Percentiles rank a stretch among this genome's conserved stretches.
phyloP scores from a whole-genome alignment of 2,797 vertebrate species.

The Heliangelus exortis region DNA sequence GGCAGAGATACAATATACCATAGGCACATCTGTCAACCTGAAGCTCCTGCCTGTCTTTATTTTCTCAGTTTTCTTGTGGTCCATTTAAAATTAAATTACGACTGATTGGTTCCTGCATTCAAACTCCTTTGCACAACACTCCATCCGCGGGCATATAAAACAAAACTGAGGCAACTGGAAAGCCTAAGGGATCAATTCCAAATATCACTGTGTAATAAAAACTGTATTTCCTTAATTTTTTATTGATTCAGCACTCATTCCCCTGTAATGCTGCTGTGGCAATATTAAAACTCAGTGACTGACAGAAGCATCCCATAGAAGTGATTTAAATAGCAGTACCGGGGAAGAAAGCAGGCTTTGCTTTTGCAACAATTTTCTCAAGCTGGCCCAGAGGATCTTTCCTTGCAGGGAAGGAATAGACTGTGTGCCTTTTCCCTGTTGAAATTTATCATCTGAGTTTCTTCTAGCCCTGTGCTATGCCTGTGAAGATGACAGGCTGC shows the following conservation, averaged over 20 bases:
- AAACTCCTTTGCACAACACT: slow-evolving; percentile 15
- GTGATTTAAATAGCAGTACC: slow-evolving; percentile 11
- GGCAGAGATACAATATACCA: slow-evolving; percentile 15
- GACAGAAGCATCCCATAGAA: slow-evolving; percentile 5
- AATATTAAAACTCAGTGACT: slow-evolving; percentile 64
- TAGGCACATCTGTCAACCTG: background rate
- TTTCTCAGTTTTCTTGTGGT: slow-evolving; percentile 28
- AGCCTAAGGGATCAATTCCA: slow-evolving; percentile 72
- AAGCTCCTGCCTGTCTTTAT: slow-evolving; percentile 37
- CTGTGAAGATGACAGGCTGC: background rate
- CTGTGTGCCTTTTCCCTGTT: background rate
- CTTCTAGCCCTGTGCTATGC: background rate
- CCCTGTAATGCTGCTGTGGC: slow-evolving; percentile 51
- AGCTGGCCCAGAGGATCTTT: background rate
- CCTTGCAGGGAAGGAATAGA: background rate
- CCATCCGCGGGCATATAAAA: slow-evolving; percentile 22
- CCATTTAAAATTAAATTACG: slow-evolving; percentile 57
- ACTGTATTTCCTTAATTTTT: slow-evolving; percentile 70
- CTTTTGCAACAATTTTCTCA: slow-evolving; percentile 1
- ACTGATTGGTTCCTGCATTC: slow-evolving; percentile 45
- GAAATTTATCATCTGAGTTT: background rate
- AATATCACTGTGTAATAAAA: slow-evolving; percentile 75
- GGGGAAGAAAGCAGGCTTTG: background rate
- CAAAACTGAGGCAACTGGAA: slow-evolving; percentile 58
- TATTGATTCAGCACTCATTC: slow-evolving; percentile 68